These are phyloP conservation scores for Ladona fulva DNA, from an alignment of 1,140 invertebrate species.

Conservation along the genomic window DNA sequence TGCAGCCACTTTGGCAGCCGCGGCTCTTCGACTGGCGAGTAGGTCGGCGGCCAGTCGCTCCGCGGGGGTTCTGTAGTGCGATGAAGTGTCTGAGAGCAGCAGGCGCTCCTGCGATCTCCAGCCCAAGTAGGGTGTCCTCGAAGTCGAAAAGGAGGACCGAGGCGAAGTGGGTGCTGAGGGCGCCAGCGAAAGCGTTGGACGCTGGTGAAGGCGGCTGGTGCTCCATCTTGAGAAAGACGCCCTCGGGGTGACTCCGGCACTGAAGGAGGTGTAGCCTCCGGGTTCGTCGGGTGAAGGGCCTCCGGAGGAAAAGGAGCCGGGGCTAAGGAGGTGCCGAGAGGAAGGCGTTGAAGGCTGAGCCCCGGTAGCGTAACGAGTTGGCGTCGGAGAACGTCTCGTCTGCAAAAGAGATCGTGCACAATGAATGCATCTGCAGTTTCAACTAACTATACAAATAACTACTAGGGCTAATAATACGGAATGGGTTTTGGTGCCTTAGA, in stretches of 20 bases:
- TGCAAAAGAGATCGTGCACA: neutral
- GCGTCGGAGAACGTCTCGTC: neutral
- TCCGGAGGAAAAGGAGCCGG: neutral
- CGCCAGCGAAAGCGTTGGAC: constrained; percentile 50
- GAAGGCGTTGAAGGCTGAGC: neutral
- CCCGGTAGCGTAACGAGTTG: neutral
- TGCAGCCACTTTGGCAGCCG: constrained; percentile 28
- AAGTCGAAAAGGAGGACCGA: constrained; percentile 20
- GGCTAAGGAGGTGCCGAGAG: neutral
- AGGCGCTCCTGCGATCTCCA: constrained; percentile 81
- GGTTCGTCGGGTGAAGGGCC: constrained; percentile 27
- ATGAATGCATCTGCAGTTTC: too few relatives aligned
- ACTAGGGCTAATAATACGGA: too few relatives aligned
- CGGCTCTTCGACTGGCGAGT: constrained; percentile 28
- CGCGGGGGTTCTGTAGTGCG: constrained; percentile 59
- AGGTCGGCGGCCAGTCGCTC: constrained; percentile 65
- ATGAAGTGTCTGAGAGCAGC: constrained; percentile 40
- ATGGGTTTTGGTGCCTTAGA: too few relatives aligned
- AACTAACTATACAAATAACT: too few relatives aligned
- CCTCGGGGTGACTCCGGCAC: neutral
- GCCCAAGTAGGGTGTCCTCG: constrained; percentile 73
- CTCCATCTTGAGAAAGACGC: constrained; percentile 69
- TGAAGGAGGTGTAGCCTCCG: neutral
- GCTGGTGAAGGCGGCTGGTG: constrained; percentile 64
- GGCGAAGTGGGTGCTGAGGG: constrained; percentile 51